These are phyloP conservation scores for Mallotus villosus DNA, from an alignment of 2,797 vertebrate species.

Conservation along the genomic window DNA sequence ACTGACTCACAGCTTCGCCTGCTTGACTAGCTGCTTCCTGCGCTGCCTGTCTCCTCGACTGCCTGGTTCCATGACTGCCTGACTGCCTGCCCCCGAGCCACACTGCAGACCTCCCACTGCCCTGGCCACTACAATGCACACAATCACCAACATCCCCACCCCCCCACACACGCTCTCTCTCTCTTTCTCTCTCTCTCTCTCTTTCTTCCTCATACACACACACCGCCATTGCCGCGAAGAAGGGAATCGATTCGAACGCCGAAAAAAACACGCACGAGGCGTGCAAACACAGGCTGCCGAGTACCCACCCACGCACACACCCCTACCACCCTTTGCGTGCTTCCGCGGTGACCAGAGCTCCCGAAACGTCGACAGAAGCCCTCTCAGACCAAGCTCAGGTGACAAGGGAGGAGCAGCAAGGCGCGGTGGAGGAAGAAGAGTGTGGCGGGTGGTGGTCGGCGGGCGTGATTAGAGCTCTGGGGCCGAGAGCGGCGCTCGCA, in stretches of 20 bases:
- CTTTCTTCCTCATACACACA: neutral
- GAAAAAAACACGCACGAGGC: no score
- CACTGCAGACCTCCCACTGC: slow-evolving; percentile 58
- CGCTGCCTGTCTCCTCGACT: slow-evolving; percentile 28
- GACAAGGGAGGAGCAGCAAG: no score
- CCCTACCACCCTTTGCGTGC: no score
- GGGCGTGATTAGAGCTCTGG: slow-evolving; percentile 73
- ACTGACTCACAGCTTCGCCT: slow-evolving; percentile 64
- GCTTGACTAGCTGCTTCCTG: slow-evolving; percentile 46
- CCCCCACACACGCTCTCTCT: slow-evolving; percentile 1
- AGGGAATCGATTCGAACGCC: no score
- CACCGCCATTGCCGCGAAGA: no score
- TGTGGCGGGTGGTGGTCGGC: slow-evolving; percentile 41
- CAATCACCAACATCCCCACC: neutral
- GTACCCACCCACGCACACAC: no score
- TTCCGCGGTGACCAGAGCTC: no score
- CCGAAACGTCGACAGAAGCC: no score
- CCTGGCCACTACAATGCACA: slow-evolving; percentile 11
- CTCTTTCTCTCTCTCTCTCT: no score
- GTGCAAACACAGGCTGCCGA: no score
- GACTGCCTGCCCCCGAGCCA: slow-evolving; percentile 56
- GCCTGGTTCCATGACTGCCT: slow-evolving; percentile 56
- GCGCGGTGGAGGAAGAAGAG: no score
- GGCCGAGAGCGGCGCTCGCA: slow-evolving; percentile 72
- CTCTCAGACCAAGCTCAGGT: no score